These are phyloP conservation scores for Heliothis subflexa DNA, from an alignment of 1,140 invertebrate species.

Conservation along the genomic window DNA sequence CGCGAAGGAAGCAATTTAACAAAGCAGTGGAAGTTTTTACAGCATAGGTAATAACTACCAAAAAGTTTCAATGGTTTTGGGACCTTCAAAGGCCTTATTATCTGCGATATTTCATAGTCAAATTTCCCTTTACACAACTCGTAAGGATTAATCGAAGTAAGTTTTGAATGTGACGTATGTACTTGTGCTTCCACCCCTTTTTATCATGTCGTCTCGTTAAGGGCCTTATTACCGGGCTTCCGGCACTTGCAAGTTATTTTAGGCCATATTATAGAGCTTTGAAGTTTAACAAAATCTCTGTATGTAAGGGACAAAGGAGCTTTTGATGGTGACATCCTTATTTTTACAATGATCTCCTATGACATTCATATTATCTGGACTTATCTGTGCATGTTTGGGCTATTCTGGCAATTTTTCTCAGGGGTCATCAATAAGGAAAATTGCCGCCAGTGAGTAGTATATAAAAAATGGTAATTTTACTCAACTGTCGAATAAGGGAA, in stretches of 20 bases:
- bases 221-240: constrained; percentile 15
- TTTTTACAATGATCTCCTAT: background rate
- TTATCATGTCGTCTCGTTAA: constrained; percentile 10
- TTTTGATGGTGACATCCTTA: background rate
- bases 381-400: too few species aligned
- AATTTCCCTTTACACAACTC: background rate
- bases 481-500: too few species aligned
- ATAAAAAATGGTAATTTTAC: too few species aligned
- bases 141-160: background rate
- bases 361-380: too few species aligned
- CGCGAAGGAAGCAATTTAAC: too few species aligned
- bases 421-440: too few species aligned
- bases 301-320: constrained; percentile 8
- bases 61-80: background rate
- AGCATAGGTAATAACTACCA: too few species aligned
- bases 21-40: too few species aligned
- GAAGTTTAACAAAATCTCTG: constrained; percentile 21
- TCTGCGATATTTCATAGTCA: background rate
- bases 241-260: constrained; percentile 27
- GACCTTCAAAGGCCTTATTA: background rate
- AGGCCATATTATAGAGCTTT: constrained; percentile 23
- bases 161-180: constrained; percentile 12
- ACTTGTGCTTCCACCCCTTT: constrained; percentile 13
- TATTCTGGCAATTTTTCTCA: too few species aligned
- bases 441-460: too few species aligned